A percentile compares a stretch with the other conserved stretches of the same genome.
These are phyloP conservation scores for Hymenochirus boettgeri DNA, from an alignment of 2,113 vertebrate genomes.

Conservation along the genomic window DNA sequence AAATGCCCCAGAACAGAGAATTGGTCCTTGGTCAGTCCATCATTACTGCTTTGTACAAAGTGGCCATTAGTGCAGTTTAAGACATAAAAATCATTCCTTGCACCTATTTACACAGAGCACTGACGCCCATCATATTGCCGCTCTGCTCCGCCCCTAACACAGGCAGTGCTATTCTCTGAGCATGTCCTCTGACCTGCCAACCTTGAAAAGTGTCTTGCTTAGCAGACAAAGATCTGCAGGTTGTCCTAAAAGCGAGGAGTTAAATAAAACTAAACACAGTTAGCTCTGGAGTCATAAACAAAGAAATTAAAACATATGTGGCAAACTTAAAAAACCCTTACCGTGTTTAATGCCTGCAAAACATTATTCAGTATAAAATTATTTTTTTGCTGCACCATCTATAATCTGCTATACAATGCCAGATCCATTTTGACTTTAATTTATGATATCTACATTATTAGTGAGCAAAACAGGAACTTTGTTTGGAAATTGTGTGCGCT, in stretches of 20 bases:
- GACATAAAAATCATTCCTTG: neutral
- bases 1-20: constrained; percentile 21
- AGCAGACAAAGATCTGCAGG: constrained; percentile 11
- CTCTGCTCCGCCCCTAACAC: neutral
- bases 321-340: constrained; percentile 12
- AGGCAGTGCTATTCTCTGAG: neutral
- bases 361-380: constrained; percentile 10
- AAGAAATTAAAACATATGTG: constrained; percentile 10
- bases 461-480: neutral
- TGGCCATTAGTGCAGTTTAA: neutral
- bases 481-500: neutral
- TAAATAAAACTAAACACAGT: constrained; percentile 24
- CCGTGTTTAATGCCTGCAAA: constrained; percentile 10
- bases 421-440: constrained; percentile 23
- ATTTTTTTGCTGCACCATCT: constrained; percentile 3
- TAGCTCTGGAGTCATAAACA: constrained; percentile 5
- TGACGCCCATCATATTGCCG: neutral
- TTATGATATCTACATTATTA: constrained; percentile 3
- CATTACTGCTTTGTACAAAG: neutral
- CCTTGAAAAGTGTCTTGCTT: constrained; percentile 7
- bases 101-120: constrained; percentile 3
- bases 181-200: constrained; percentile 16
- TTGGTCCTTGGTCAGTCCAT: constrained; percentile 25
- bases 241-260: constrained; percentile 20
- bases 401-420: neutral